Conservation (phyloP, 2,797 vertebrate genomes). For the Gymnocypris eckloni region DNA sequence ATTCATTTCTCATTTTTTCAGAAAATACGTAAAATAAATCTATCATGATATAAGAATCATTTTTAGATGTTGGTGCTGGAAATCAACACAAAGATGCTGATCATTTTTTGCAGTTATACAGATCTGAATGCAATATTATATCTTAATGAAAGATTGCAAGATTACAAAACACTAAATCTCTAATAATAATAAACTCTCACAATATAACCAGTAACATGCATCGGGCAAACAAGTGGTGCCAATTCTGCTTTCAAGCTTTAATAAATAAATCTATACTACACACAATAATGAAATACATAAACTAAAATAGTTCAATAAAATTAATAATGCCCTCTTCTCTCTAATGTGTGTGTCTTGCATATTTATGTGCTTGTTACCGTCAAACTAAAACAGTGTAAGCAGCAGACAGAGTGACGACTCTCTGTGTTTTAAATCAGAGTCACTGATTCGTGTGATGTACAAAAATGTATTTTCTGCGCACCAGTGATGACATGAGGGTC, state of each 20-base stretch:
- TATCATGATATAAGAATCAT: not conserved
- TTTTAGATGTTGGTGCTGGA: not conserved
- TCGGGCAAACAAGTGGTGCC: not conserved
- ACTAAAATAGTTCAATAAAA: not conserved
- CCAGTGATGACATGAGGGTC: constrained; percentile 85
- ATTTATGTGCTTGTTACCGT: not conserved
- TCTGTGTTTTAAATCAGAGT: not conserved
- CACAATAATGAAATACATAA: not conserved
- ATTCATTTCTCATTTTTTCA: not conserved
- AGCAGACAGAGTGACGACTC: no score
- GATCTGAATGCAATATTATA: not conserved
- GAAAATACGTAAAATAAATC: not conserved
- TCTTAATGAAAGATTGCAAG: no score
- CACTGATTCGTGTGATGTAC: not conserved
- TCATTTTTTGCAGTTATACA: not conserved
- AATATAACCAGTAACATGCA: not conserved
- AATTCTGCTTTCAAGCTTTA: not conserved
- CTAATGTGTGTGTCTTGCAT: not conserved
- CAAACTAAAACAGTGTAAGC: not conserved
- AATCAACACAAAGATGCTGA: not conserved
- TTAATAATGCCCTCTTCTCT: no score
- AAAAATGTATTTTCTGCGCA: constrained; percentile 59
- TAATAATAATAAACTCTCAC: not conserved
- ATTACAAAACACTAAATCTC: no score
- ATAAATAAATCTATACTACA: not conserved